Evolutionary conservation across 2,113 vertebrate genomes (phyloP).

Genomic region (Eublepharis macularius): DNA sequence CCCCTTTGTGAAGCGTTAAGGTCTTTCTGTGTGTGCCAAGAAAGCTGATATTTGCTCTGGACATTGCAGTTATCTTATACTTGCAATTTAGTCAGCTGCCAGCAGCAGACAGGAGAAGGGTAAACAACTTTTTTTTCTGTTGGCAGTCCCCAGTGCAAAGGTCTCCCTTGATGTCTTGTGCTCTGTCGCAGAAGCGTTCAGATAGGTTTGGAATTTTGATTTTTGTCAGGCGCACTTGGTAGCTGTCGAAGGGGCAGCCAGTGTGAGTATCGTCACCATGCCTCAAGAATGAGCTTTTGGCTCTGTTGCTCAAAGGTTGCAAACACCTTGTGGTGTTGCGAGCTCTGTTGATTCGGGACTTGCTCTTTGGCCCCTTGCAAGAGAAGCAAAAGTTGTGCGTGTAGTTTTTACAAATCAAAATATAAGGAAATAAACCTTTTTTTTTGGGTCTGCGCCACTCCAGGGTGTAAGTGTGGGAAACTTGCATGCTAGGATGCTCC

Average conservation of each 20-base stretch:
- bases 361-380: not conserved
- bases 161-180: not conserved
- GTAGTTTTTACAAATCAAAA: not conserved
- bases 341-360: not conserved
- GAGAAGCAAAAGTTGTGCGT: not conserved
- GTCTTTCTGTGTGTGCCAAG: not conserved
- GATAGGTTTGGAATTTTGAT: not conserved
- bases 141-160: not conserved
- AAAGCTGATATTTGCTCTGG: not conserved
- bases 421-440: not conserved
- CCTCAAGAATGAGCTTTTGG: accelerated
- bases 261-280: not conserved
- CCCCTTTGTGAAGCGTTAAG: too few relatives aligned
- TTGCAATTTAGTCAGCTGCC: not conserved
- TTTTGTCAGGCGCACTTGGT: not conserved
- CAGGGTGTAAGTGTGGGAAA: not conserved
- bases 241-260: not conserved
- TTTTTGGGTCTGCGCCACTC: not conserved
- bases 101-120: not conserved
- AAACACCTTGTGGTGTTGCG: too few relatives aligned
- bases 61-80: not conserved
- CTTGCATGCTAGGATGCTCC: not conserved
- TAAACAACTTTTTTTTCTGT: not conserved
- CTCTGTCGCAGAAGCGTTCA: not conserved
- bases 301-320: not conserved